Base-by-base conservation (phyloP, 2,888 invertebrate genomes). In the Cephus pygmeus region DNA sequence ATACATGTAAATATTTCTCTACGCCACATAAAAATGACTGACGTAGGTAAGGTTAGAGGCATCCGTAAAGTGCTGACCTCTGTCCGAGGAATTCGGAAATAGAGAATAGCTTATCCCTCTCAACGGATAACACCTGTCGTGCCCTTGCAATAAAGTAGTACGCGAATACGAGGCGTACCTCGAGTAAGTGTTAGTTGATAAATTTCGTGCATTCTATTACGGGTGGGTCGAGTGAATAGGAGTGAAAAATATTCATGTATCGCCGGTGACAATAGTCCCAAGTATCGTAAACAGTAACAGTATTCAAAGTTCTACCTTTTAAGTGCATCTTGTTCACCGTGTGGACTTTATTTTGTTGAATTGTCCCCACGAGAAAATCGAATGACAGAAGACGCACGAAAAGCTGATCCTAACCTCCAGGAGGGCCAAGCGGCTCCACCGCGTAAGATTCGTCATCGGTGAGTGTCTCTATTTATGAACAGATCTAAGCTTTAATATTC, bases 391-490 rank as follows among this genome's bases (percentile, higher is more conserved):
- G 87, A 87, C 76, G 88, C 87, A 80, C 80, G 80, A 77, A 87
- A 84, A 81, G 81, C 81, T 80, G 85, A 87, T 84, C 86, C 88
- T 90, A 91, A 91, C 90, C 91, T 91, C 88, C 84, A 85, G 81
- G 84, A 85, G 86, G 89, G 85, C 86, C 86, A 86, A 82, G 84
- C 84, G 31, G 83, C 84, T 79, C 87, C 87, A 79, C 88, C 88
- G 83, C 90, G 91, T 74, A 91, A 88, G 82, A 91, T 91, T 85
- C 90, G 91, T 85, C 91, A 91, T 87, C 90, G 91, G 91, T 91
- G 81, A 90, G 90, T 87, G 30, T 69, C 35, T 36, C n/a, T 34
- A 34, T 74, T 56, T 56, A 56, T 56, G 56, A 56, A 23, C 56
- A 12, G 40, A 69, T 69, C 36, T 77, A 56, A n/a, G 75, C 69